Base-by-base conservation (phyloP, 2,113 vertebrate species). In the Hyaena hyaena region DNA sequence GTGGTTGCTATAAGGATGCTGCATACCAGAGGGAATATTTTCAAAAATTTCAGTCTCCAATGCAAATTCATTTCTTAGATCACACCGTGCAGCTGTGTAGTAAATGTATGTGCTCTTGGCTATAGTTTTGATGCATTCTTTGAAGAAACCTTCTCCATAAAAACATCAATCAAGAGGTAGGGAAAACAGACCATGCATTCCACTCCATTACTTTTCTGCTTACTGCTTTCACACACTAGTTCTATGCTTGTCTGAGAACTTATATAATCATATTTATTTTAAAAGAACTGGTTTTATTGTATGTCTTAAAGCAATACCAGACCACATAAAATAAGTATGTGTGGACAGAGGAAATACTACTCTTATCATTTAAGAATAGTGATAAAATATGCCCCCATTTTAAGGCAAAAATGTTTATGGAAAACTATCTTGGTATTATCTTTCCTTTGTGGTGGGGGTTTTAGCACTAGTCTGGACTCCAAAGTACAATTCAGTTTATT, bases 41-140 rank as follows among this genome's bases (percentile, higher is more conserved):
- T 98, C 12, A 83, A 95, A 97, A 87, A 80, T 84, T 96, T 97
- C 85, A 95, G 31, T 97, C 26, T 17, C 89, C 76, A 79, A 81
- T 87, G 96, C 79, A 98, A 97, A 98, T 95, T 86, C 19, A 26
- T 94, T 97, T 97, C 97, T 98, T 80, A 98, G 94, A 93, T 98
- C 96, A 97, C 3, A 96, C 74, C 21, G 93, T 80, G 69, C 89
- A 98, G 95, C 91, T 98, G 96, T 92, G 61, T 85, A 89, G 83
- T 88, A 50, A 96, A 45, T 50, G 4, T 76, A 23, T 92, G 84
- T 84, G 97, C 97, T 98, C 90, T 93, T 96, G 95, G 97, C 97
- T 98, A 97, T 65, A 58, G 81, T 26, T 93, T 45, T 61, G 85
- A 98, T 83, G 96, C 97, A 97, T 92, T 48, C 93, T 98, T 98